phyloP scores from a whole-genome alignment of 2,797 vertebrate species.

The Crotalus adamanteus region DNA sequence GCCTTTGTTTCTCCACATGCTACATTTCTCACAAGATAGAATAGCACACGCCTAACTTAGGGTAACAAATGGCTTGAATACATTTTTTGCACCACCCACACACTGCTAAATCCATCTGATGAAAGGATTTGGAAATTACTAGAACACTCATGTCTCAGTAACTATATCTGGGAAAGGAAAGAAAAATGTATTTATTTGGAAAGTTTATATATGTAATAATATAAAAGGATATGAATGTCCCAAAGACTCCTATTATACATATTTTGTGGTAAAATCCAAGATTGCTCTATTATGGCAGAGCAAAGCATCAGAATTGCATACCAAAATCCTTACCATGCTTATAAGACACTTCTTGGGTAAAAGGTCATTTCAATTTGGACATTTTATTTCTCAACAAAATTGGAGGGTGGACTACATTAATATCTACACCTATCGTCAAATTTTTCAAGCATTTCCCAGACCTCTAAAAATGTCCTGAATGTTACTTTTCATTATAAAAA shows the following conservation, averaged over 20 bases:
- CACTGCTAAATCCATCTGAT: constrained; percentile 53
- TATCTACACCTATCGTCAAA: background rate
- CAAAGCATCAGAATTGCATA: background rate
- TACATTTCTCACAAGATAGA: constrained; percentile 64
- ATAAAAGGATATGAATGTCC: background rate
- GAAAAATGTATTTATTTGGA: constrained; percentile 3
- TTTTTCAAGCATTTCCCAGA: background rate
- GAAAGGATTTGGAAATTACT: constrained; percentile 54
- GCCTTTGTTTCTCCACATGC: constrained; percentile 48
- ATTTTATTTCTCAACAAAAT: background rate
- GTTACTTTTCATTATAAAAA: background rate
- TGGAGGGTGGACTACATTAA: background rate
- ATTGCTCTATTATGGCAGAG: background rate
- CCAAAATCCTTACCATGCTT: background rate
- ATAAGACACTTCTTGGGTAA: background rate
- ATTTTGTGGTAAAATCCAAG: background rate
- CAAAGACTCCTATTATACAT: background rate
- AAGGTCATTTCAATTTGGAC: background rate
- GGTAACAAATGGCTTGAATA: constrained; percentile 56
- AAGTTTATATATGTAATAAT: background rate
- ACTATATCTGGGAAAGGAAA: constrained; percentile 38
- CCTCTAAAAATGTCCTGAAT: background rate
- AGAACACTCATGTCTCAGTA: constrained; percentile 50
- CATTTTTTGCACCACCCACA: constrained; percentile 45
- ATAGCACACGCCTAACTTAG: constrained; percentile 58